phyloP scores from a whole-genome alignment of 30 jellyfish, hydroid and myxozoan genomes.

The Rhopilema esculentum region DNA sequence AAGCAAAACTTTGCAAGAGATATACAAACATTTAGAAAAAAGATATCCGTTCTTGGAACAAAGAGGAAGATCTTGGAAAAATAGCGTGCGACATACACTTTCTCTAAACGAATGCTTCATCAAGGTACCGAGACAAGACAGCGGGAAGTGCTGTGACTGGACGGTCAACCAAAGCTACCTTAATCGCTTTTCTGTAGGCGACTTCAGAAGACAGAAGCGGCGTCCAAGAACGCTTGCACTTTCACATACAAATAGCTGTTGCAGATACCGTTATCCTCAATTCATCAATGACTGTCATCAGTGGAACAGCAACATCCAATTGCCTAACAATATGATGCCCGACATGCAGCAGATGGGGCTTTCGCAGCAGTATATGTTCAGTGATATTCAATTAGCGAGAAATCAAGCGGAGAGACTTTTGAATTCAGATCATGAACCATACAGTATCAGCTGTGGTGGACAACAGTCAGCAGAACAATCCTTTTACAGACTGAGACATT shows the following conservation, averaged over 20 bases:
- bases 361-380: neutral
- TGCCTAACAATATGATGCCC: neutral
- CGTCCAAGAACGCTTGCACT: neutral
- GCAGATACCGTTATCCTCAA: neutral
- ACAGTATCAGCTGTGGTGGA: neutral
- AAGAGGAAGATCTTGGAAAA: constrained; percentile 87
- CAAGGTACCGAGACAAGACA: constrained; percentile 74
- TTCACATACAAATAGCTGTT: neutral
- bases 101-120: constrained; percentile 90
- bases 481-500: neutral
- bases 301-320: neutral
- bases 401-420: neutral
- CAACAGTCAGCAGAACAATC: neutral
- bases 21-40: constrained; percentile 45
- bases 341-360: neutral
- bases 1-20: constrained; percentile 65
- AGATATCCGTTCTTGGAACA: constrained; percentile 61
- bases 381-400: neutral
- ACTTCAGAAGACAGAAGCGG: constrained; percentile 31
- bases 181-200: constrained; percentile 68
- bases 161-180: constrained; percentile 71
- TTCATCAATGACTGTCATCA: neutral
- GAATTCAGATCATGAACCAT: neutral
- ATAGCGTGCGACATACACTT: constrained; percentile 92
- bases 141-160: constrained; percentile 86